Evolutionary conservation across 2,888 invertebrate species (phyloP), one percentile per base, ranked within the genome.

Genomic region (Oscheius sp.): DNA sequence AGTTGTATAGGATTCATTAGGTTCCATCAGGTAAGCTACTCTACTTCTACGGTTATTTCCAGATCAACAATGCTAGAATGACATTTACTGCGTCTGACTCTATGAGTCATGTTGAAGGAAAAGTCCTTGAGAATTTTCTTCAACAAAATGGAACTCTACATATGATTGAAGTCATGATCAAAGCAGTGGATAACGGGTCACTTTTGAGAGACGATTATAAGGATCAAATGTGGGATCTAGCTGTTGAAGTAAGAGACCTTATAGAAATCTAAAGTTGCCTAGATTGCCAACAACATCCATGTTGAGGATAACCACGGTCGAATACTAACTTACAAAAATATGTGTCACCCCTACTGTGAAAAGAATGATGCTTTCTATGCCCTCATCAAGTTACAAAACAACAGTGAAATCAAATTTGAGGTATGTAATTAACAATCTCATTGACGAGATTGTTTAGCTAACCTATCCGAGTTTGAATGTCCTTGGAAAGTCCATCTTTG

Each of bases 21-120:
- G 33, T 80, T 80, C 59, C 75, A 78, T 65, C 80, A 80, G 73
- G 80, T 62, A 45, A 41, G n/a, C 8, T 4, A 47, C 8, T n/a
- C 9, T 32, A 36, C 9, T 22, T 38, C 24, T 26, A 47, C 12
- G 14, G 26, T 30, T 2, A 12, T 14, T 62, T 75, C 24, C 61
- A 80, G 80, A 73, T 80, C 30, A 80, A 79, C 70, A 80, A 80
- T 67, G 80, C 80, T 17, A 70, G 80, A 28, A 68, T 77, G 28
- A 77, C 77, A 44, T 80, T 76, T 74, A 80, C 80, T 17, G 80
- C 73, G 5, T 75, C 74, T 17, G 75, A 78, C 36, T 75, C 80
- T 8, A 73, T 73, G 56, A 75, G 75, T 47, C 74, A 72, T 28
- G 17, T 33, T 8, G 80, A 80, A 65, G 75, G 77, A 4, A 63